Base-by-base conservation (phyloP, 2,113 vertebrate species). In the Phasianus colchicus region DNA sequence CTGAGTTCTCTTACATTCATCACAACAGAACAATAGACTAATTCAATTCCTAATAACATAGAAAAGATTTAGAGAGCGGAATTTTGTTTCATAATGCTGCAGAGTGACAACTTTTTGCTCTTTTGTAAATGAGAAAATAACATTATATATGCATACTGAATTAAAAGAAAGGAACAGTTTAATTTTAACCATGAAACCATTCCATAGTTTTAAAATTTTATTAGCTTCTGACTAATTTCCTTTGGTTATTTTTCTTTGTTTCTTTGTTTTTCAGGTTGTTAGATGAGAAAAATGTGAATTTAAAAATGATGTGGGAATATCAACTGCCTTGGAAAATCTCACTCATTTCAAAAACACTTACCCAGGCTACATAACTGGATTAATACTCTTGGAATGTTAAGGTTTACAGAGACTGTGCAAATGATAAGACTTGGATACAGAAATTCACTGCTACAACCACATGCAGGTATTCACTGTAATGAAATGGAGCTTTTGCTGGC, bases 341-440 rank as follows among this genome's bases (percentile, higher is more conserved):
- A 91, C 29, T 92, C 83, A 90, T 92, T 89, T 88, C 76, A 95
- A 97, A 96, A 92, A 50, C 10, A 16, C 82, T 97, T 90, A 83
- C 77, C 61, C 71, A 77, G 57, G 92, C 57, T 58, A 75, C 64
- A 95, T 90, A 87, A 83, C 58, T 60, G 45, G 47, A 90, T 92
- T 96, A 96, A 95, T 92, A 95, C 69, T 64, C 90, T 83, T 16
- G 91, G 45, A 71, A 57, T 70, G 80, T 67, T 95, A 91, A 82
- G 69, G 83, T 89, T 96, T 94, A 89, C 55, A 52, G 65, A 43
- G 67, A 52, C 45, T 66, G 42, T 42, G 29, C 18, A 93, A 94
- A 89, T 80, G 80, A 89, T 93, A 86, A 93, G 92, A 92, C 13
- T 78, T 65, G 11, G 52, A n/a, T 73, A 72, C 52, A 94, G 48